Percentiles rank a stretch among this genome's conserved stretches.
Conservation (phyloP, 1,140 invertebrate genomes). For the Solen grandis region DNA sequence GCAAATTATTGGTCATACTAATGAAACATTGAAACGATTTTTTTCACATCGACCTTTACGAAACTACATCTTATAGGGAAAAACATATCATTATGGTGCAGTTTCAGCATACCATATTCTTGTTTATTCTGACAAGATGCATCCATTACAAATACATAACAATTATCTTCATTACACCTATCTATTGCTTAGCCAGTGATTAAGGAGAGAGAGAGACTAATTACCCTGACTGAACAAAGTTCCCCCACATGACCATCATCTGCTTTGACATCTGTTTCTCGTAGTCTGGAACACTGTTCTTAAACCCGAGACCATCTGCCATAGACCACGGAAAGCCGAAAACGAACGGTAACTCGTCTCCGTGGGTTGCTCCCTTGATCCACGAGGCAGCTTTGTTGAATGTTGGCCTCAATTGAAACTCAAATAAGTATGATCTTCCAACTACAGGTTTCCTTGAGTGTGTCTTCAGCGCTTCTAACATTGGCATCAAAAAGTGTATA, state of each 20-base stretch:
- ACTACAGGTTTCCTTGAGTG: background rate
- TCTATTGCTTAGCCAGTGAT: too few species aligned
- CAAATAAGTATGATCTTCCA: constrained; percentile 23
- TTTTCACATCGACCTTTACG: too few species aligned
- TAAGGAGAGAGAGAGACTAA: too few species aligned
- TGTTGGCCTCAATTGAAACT: constrained; percentile 23
- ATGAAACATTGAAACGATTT: too few species aligned
- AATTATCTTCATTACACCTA: too few species aligned
- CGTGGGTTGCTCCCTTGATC: constrained; percentile 40
- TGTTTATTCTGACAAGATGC: too few species aligned
- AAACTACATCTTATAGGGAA: too few species aligned
- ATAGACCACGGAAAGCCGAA: constrained; percentile 38
- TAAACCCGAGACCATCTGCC: constrained; percentile 22
- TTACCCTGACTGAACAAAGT: constrained; percentile 97
- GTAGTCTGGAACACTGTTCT: background rate
- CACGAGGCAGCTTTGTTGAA: constrained; percentile 16
- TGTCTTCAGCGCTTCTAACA: background rate
- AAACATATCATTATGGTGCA: too few species aligned
- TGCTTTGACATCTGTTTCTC: constrained; percentile 78
- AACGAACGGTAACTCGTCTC: constrained; percentile 49
- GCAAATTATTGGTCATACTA: too few species aligned
- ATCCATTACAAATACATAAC: too few species aligned
- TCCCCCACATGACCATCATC: constrained; percentile 94
- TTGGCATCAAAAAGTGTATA: constrained; percentile 26
- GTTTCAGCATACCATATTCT: too few species aligned